These are phyloP conservation scores for Montipora sp. DNA, from an alignment of 64 coral and sea anemone genomes.

Conservation along the genomic window DNA sequence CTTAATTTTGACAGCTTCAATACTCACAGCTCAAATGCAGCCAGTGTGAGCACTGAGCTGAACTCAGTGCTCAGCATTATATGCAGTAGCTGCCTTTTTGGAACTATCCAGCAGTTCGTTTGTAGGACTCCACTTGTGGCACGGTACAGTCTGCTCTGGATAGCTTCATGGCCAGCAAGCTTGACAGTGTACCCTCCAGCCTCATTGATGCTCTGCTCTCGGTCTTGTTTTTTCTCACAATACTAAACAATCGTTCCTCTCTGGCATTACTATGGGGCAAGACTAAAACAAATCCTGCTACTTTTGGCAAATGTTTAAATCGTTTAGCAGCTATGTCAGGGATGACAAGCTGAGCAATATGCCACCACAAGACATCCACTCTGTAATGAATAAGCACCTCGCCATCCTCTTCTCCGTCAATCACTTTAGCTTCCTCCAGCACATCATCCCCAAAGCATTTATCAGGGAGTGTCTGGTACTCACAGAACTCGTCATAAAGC, in stretches of 20 bases:
- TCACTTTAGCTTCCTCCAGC: slow-evolving; percentile 31
- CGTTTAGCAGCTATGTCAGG: slow-evolving; percentile 33
- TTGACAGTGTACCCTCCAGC: slow-evolving; percentile 54
- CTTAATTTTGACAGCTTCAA: too few relatives aligned
- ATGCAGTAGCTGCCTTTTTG: too few relatives aligned
- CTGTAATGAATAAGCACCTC: slow-evolving; percentile 24
- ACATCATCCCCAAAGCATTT: slow-evolving; percentile 28
- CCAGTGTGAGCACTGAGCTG: too few relatives aligned
- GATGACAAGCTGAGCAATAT: neutral
- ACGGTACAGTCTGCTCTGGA: too few relatives aligned
- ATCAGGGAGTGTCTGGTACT: slow-evolving; percentile 51
- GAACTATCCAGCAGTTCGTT: too few relatives aligned
- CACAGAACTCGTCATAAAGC: slow-evolving; percentile 43
- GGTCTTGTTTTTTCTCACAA: slow-evolving; percentile 66
- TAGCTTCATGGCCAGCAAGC: slow-evolving; percentile 62
- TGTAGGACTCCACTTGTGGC: too few relatives aligned
- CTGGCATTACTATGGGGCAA: slow-evolving; percentile 50
- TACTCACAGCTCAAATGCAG: too few relatives aligned
- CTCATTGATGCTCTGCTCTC: slow-evolving; percentile 43
- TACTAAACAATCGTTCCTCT: slow-evolving; percentile 69
- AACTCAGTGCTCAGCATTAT: too few relatives aligned
- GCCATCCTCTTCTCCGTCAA: slow-evolving; percentile 38
- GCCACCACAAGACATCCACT: slow-evolving; percentile 41
- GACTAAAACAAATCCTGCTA: slow-evolving; percentile 42
- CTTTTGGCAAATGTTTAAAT: slow-evolving; percentile 62